Evolutionary conservation across 1,140 invertebrate species (phyloP), one percentile per base, ranked within the genome.

Genomic region (Aphelinus atriplicis): DNA sequence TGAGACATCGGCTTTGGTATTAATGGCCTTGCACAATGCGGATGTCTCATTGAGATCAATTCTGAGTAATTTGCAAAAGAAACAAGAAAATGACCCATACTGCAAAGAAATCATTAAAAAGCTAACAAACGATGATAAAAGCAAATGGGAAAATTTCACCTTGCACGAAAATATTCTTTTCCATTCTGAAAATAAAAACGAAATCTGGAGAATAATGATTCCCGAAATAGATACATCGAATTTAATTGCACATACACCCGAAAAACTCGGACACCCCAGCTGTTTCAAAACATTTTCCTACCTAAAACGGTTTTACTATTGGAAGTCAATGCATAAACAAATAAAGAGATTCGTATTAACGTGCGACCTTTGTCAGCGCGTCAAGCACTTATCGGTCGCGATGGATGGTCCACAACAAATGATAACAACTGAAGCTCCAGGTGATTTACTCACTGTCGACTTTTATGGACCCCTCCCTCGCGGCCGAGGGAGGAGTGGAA

Each of bases 181-280:
- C 55, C 60, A 73, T 26, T 26, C 26, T 26, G 26, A 62, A 68
- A 64, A 61, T 74, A 55, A 56, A 64, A 3, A 1, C 2, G 1
- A 55, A 47, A 57, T 26, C 51, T 53, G 43, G 68, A 7, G 43
- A 53, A 7, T 80, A 75, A 68, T 71, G 70, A 51, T 50, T 78
- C 2, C 75, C 77, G 43, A 26, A 62, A 51, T 26, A 48, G 1
- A 7, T 75, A 1, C 70, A 71, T 75, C 43, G 7, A n/a, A 58
- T 9, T 7, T 77, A 6, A 74, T 77, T 1, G 56, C 72, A 10
- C 69, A 72, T 9, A 45, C 68, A 5, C 84, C 85, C 62, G 9
- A 63, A 47, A 80, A 80, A 67, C 80, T 81, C 65, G 84, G 82
- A 0, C 84, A 86, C 78, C 80, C 81, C 6, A 82, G 83, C 1